These are phyloP conservation scores for Xerus rutilus DNA, from an alignment of 2,797 vertebrate genomes.

Conservation along the genomic window DNA sequence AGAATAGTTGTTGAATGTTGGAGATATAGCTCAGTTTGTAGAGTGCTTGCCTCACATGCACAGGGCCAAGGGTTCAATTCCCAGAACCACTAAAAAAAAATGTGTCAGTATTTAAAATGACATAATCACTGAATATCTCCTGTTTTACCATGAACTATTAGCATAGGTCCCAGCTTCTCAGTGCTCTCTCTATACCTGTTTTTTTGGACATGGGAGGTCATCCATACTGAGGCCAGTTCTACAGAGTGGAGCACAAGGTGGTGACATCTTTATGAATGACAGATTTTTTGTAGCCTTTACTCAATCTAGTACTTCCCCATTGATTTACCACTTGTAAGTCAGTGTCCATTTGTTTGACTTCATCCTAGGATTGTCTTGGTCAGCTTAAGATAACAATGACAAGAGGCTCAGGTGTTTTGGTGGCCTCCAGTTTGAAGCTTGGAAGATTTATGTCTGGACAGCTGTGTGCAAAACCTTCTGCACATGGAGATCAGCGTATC, in stretches of 20 bases:
- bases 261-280: not conserved
- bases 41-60: too few species aligned
- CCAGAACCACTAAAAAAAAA: too few species aligned
- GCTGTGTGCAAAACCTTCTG: slow-evolving; percentile 63
- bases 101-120: not conserved
- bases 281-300: not conserved
- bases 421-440: slow-evolving; percentile 41
- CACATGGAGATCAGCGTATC: slow-evolving; percentile 75
- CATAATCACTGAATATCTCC: not conserved
- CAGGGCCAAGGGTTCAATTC: too few species aligned
- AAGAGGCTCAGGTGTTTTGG: slow-evolving; percentile 48
- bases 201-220: not conserved
- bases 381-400: not conserved
- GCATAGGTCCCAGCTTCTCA: not conserved
- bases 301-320: not conserved
- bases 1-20: slow-evolving; percentile 21
- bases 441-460: slow-evolving; percentile 69
- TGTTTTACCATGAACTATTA: not conserved
- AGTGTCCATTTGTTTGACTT: not conserved
- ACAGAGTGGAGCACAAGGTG: not conserved
- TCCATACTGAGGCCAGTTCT: not conserved
- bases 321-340: not conserved
- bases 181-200: not conserved
- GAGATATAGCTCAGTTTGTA: too few species aligned
- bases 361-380: not conserved